A percentile compares a stretch with the other conserved stretches of the same genome.
Conservation (phyloP, 2,113 vertebrate genomes). For the Spea bombifrons region DNA sequence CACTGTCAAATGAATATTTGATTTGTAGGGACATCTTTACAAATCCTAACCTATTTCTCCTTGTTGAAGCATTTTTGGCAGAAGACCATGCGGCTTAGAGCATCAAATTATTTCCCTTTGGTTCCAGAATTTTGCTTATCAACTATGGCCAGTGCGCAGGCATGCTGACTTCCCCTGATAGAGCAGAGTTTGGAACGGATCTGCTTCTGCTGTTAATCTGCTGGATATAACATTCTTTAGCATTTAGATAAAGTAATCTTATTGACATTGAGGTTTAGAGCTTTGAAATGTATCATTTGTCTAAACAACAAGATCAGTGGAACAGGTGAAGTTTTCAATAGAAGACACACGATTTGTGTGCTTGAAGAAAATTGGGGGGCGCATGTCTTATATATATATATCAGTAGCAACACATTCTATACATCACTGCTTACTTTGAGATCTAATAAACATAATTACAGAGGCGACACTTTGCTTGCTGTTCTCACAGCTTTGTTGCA, state of each 20-base stretch:
- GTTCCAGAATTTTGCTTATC: conserved; percentile 30
- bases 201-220: conserved; percentile 34
- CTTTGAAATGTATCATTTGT: conserved; percentile 20
- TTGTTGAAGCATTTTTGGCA: conserved; percentile 19
- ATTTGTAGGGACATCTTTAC: conserved; percentile 23
- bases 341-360: no score
- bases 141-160: not conserved
- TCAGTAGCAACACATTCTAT: no score
- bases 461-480: no score
- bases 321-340: not conserved
- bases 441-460: no score
- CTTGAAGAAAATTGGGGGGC: no score
- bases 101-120: conserved; percentile 24
- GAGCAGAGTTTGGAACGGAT: conserved; percentile 8
- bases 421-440: no score
- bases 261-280: conserved; percentile 17
- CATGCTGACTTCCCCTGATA: conserved; percentile 14
- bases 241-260: conserved; percentile 42
- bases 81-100: conserved; percentile 7
- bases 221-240: conserved; percentile 19
- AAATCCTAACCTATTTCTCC: conserved; percentile 27
- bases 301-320: conserved; percentile 2
- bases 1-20: conserved; percentile 35
- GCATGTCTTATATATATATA: no score
- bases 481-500: no score